Percentiles rank a stretch among this genome's conserved stretches.
phyloP scores from a whole-genome alignment of 2,797 vertebrate genomes.

The Gorsachius magnificus region DNA sequence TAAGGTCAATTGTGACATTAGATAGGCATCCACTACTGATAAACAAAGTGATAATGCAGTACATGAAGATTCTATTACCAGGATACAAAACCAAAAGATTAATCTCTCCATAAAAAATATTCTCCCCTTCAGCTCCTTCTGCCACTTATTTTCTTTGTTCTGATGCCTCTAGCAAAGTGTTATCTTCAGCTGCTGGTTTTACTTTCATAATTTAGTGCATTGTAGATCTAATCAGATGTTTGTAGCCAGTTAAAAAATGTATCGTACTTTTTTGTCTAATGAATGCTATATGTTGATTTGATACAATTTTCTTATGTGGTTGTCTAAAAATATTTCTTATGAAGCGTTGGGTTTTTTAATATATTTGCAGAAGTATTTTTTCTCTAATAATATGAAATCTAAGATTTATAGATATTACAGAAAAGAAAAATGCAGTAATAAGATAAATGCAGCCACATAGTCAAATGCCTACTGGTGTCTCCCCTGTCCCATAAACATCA shows the following conservation, averaged over 20 bases:
- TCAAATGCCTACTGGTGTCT: neutral
- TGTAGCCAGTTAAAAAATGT: neutral
- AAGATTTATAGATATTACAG: neutral
- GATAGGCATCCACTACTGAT: neutral
- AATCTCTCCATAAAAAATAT: neutral
- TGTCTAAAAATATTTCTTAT: neutral
- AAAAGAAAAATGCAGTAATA: neutral
- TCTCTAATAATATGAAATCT: neutral
- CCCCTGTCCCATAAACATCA: fast-evolving
- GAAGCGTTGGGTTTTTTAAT: neutral
- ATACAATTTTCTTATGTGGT: neutral
- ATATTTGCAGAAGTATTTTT: neutral
- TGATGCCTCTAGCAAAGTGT: neutral
- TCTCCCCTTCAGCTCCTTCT: neutral
- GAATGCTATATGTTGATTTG: neutral
- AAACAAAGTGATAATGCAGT: neutral
- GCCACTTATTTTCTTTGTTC: neutral
- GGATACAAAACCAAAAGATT: neutral
- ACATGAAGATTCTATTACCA: neutral
- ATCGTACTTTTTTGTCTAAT: neutral
- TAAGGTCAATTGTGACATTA: neutral
- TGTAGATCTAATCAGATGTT: neutral
- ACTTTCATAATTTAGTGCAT: neutral
- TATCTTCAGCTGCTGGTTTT: neutral
- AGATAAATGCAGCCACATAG: neutral